phyloP scores from a whole-genome alignment of 2,797 vertebrate genomes.

The Psittacula echo region DNA sequence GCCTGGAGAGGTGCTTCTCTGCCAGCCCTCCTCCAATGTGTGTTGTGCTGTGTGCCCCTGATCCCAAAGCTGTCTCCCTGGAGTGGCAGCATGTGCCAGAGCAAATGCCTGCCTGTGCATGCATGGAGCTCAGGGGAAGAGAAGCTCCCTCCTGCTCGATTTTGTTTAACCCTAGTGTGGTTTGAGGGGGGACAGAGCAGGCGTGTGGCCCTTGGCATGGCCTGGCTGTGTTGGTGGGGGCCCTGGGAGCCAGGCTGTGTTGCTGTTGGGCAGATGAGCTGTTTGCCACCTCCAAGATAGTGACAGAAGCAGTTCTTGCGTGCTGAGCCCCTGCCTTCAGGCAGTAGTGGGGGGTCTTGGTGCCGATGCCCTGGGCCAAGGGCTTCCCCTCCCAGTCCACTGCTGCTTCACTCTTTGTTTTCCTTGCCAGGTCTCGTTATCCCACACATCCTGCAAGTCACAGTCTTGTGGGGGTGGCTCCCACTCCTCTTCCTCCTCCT shows the following conservation, averaged over 20 bases:
- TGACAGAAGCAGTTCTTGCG: background rate
- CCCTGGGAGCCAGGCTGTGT: background rate
- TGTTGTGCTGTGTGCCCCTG: rapidly evolving
- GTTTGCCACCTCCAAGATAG: background rate
- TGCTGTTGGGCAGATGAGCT: background rate
- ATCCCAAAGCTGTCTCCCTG: background rate
- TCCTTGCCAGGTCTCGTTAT: conserved; percentile 89
- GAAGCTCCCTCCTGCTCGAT: background rate
- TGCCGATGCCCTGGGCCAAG: background rate
- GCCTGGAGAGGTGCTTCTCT: background rate
- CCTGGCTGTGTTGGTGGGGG: rapidly evolving
- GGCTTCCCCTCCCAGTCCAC: background rate
- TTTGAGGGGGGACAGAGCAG: background rate
- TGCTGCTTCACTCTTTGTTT: conserved; percentile 42
- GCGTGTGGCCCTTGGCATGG: rapidly evolving
- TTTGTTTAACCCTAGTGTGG: background rate
- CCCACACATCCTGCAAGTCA: conserved; percentile 94
- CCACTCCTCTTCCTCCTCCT: conserved; percentile 84
- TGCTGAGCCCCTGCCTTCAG: background rate
- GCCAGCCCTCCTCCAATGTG: rapidly evolving
- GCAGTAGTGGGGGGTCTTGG: background rate
- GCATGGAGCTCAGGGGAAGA: rapidly evolving
- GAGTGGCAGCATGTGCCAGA: background rate
- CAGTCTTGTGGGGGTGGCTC: conserved; percentile 95
- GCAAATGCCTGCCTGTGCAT: background rate